Base-by-base conservation (phyloP, 2,113 vertebrate genomes). In the Nibea albiflora region DNA sequence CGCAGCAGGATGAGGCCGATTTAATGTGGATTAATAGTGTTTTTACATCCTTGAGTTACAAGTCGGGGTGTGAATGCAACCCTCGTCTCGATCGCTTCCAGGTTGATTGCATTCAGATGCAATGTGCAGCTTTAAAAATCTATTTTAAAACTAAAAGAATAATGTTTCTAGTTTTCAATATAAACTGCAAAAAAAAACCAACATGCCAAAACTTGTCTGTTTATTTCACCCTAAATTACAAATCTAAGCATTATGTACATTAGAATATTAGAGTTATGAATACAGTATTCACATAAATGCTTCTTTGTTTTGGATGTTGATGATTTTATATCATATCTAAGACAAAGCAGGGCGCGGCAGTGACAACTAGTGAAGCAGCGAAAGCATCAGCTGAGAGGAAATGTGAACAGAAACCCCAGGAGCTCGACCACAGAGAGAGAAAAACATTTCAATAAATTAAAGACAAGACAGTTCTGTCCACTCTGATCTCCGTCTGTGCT, bases 381-480 rank as follows among this genome's bases (percentile, higher is more conserved):
- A 14, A 73, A 52, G 64, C 78, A 28, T 67, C 49, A 53, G 42
- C 57, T 11, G 22, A 57, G 20, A 46, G 54, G 60, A 73, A 65
- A 49, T 35, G 71, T 26, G 11, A 73, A 49, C 50, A 62, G 17
- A 12, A 71, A 68, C 24, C 81, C 70, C 76, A 85, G 78, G 83
- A 90, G 90, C 88, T 92, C 86, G 3, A 88, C 90, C 85, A 80
- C 15, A 16, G 16, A 72, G 11, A 68, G 49, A 39, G 60, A 76
- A 86, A 81, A 79, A 63, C n/a, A 87, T 56, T 80, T 39, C 17
- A 75, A 86, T 83, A 70, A 82, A 78, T 86, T 66, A 82, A 73
- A 89, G 73, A 84, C 54, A 68, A 76, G 72, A 67, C 50, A 73
- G 39, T 75, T 85, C 61, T 31, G 75, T 86, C 82, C 80, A 19